Percentiles rank a stretch among this genome's conserved stretches.
These are phyloP conservation scores for Erebia epiphron DNA, from an alignment of 2,888 invertebrate species.

Conservation along the genomic window DNA sequence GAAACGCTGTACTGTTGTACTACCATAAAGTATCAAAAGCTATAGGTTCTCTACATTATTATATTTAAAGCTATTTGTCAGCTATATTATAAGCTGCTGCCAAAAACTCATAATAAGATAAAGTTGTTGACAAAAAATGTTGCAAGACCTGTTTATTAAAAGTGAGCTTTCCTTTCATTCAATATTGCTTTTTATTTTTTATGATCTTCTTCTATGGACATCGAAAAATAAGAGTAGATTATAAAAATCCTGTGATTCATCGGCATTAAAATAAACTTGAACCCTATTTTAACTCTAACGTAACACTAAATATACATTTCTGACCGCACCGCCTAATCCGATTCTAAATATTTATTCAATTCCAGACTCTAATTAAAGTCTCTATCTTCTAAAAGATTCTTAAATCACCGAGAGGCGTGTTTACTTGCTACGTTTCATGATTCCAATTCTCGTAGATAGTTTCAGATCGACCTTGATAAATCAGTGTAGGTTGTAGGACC, in stretches of 20 bases:
- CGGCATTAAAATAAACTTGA: slow-evolving; percentile 5
- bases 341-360: slow-evolving; percentile 18
- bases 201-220: not conserved
- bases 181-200: not conserved
- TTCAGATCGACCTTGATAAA: slow-evolving; percentile 7
- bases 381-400: slow-evolving; percentile 13
- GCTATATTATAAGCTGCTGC: too few species aligned
- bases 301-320: slow-evolving; percentile 14
- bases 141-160: too few species aligned
- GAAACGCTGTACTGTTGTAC: too few species aligned
- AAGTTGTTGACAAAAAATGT: too few species aligned
- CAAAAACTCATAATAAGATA: too few species aligned
- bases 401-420: slow-evolving; percentile 13
- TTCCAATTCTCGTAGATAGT: slow-evolving; percentile 5
- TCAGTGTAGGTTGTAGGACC: slow-evolving; percentile 2
- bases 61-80: too few species aligned
- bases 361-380: slow-evolving; percentile 10
- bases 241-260: slow-evolving; percentile 4
- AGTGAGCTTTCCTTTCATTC: too few species aligned
- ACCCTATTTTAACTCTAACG: slow-evolving; percentile 14
- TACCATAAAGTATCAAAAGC: too few species aligned
- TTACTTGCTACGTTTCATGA: slow-evolving; percentile 14
- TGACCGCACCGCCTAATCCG: slow-evolving; percentile 12
- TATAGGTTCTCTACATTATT: too few species aligned
- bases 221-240: not conserved